Percentiles rank a stretch among this genome's conserved stretches.
Evolutionary conservation across 2,797 vertebrate genomes (phyloP).

Genomic region (Helicolenus hilgendorfi): DNA sequence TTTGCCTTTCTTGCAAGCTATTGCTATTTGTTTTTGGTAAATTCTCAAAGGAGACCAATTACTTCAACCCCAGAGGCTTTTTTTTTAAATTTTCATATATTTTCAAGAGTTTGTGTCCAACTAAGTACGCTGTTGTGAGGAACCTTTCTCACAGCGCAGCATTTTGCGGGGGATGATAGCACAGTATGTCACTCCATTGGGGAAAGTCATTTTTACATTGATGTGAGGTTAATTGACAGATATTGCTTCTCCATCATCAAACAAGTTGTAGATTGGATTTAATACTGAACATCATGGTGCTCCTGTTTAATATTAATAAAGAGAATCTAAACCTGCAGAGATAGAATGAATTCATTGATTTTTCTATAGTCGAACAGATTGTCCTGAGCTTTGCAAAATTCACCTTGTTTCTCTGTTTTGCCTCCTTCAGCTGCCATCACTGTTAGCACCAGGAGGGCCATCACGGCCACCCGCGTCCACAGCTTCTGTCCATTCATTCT

Average conservation of each 20-base stretch:
- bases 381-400: background rate
- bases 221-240: background rate
- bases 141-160: background rate
- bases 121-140: constrained; percentile 7
- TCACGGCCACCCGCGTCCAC: constrained; percentile 81
- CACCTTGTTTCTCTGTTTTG: constrained; percentile 90
- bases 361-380: background rate
- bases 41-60: constrained; percentile 59
- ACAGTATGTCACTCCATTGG: background rate
- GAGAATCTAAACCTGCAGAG: background rate
- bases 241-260: background rate
- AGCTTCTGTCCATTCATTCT: constrained; percentile 88
- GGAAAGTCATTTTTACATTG: background rate
- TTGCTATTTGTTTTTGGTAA: constrained; percentile 48
- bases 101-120: constrained; percentile 30
- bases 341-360: background rate
- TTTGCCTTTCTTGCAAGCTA: constrained; percentile 36
- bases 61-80: constrained; percentile 22
- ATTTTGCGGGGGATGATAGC: background rate
- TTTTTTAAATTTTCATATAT: constrained; percentile 8
- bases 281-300: background rate
- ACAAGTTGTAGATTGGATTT: background rate
- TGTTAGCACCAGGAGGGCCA: constrained; percentile 86
- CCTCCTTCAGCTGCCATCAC: constrained; percentile 86
- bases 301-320: background rate